phyloP scores from a whole-genome alignment of 2,797 vertebrate genomes.

The Silurus lanzhouensis region DNA sequence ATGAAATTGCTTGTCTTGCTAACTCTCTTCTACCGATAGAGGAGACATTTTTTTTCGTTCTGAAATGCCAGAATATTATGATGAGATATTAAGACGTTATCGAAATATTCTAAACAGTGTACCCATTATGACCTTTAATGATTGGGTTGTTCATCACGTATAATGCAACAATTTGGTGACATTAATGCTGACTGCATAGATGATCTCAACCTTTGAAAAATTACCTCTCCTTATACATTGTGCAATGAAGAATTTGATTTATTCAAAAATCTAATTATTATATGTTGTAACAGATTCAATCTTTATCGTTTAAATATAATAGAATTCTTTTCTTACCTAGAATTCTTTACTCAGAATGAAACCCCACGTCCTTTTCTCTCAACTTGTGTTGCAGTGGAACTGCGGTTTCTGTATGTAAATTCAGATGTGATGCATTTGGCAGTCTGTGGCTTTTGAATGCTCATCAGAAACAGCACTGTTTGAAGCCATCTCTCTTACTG shows the following conservation, averaged over 20 bases:
- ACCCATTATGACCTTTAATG: slow-evolving; percentile 15
- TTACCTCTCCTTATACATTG: neutral
- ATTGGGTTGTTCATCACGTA: slow-evolving; percentile 28
- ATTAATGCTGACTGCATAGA: neutral
- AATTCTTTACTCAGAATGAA: neutral
- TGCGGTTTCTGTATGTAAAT: slow-evolving; percentile 2
- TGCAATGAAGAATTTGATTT: neutral
- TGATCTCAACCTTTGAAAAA: neutral
- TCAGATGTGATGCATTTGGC: slow-evolving; percentile 7
- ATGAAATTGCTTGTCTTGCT: slow-evolving; percentile 27
- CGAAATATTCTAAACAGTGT: slow-evolving; percentile 40
- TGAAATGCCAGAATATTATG: neutral
- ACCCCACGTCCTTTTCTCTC: neutral
- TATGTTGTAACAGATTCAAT: neutral
- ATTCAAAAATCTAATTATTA: neutral
- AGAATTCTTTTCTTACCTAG: neutral
- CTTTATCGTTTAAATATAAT: neutral
- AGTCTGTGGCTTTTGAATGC: slow-evolving; percentile 5
- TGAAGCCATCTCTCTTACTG: neutral
- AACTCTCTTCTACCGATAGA: neutral
- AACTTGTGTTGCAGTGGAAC: neutral
- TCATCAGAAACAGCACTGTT: neutral
- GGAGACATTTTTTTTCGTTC: neutral
- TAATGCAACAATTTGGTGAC: slow-evolving; percentile 50
- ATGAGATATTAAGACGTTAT: slow-evolving; percentile 42